A percentile compares a stretch with the other conserved stretches of the same genome.
These are phyloP conservation scores for Salmo trutta DNA, from an alignment of 2,797 vertebrate species.

Conservation along the genomic window DNA sequence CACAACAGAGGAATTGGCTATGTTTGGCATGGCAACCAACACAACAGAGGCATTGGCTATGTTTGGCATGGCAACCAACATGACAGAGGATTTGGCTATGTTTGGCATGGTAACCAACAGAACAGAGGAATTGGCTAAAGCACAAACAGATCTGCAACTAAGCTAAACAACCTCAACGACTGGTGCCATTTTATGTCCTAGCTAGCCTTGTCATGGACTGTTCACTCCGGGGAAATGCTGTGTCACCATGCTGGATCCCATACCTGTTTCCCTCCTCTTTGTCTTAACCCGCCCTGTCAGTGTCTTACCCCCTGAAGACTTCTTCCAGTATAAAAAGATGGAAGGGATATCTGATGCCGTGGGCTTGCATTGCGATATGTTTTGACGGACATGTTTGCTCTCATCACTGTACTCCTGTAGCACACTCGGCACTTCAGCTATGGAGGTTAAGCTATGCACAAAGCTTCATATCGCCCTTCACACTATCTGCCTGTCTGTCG, in stretches of 20 bases:
- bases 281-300: neutral
- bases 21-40: too few relatives aligned
- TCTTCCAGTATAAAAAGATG: constrained; percentile 33
- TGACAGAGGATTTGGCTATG: too few relatives aligned
- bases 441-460: neutral
- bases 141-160: neutral
- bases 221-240: neutral
- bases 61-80: too few relatives aligned
- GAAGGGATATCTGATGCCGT: neutral
- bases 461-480: too few relatives aligned
- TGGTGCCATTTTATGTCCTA: neutral
- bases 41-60: too few relatives aligned
- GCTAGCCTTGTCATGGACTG: neutral
- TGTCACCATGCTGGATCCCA: neutral
- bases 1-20: too few relatives aligned
- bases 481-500: neutral
- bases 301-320: too few relatives aligned
- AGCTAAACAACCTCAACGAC: too few relatives aligned
- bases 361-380: neutral
- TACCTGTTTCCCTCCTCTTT: neutral
- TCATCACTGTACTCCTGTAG: constrained; percentile 37
- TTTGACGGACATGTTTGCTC: constrained; percentile 27
- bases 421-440: constrained; percentile 30
- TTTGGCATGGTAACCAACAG: too few relatives aligned
- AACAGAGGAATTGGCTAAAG: neutral